Evolutionary conservation across 92 coral and sea anemone genomes (phyloP).

Genomic region (Bergia sp.): DNA sequence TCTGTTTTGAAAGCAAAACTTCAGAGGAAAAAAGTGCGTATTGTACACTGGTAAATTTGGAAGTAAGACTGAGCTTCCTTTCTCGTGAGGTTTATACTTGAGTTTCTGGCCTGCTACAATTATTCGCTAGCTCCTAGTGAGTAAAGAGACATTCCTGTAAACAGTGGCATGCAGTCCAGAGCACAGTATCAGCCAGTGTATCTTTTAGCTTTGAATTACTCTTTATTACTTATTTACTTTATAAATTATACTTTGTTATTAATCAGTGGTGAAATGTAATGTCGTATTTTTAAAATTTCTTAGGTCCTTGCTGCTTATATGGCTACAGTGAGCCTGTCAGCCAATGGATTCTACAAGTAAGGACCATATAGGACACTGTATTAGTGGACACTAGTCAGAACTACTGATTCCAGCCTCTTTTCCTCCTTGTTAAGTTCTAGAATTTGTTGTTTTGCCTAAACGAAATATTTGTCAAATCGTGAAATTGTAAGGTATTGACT

Average conservation of each 20-base stretch:
- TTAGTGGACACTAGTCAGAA: background rate
- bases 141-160: background rate
- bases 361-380: background rate
- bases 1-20: too few species aligned
- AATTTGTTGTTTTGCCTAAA: background rate
- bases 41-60: too few species aligned
- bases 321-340: constrained; percentile 78
- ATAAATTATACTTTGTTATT: background rate
- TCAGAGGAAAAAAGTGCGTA: too few species aligned
- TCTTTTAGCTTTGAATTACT: background rate
- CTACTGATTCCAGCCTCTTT: background rate
- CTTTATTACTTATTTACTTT: background rate
- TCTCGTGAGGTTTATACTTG: background rate
- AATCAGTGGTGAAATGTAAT: background rate
- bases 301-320: constrained; percentile 74
- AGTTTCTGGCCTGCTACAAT: background rate
- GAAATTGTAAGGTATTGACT: too few species aligned
- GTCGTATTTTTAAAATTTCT: background rate
- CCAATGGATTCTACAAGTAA: constrained; percentile 86
- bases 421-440: background rate
- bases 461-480: background rate
- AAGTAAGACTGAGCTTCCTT: background rate
- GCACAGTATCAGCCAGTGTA: background rate
- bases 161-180: too few species aligned
- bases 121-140: background rate